phyloP scores from a whole-genome alignment of 2,888 invertebrate genomes.

The Cosmorhoe ocellata region DNA sequence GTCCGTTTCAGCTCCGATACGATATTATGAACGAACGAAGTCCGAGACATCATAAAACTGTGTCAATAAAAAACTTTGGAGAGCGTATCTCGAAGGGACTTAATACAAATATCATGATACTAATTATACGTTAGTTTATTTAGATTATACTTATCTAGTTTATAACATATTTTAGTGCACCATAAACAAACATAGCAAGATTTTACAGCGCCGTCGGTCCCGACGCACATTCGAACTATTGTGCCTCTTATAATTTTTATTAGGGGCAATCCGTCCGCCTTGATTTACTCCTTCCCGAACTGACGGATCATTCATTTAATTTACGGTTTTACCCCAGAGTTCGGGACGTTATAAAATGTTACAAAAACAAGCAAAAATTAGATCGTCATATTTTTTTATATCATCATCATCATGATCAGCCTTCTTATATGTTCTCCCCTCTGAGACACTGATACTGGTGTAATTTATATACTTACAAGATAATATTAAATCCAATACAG shows the following conservation, averaged over 20 bases:
- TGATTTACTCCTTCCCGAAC: constrained; percentile 82
- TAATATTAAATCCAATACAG: no score
- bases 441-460: no score
- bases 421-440: no score
- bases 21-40: constrained; percentile 24
- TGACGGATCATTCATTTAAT: constrained; percentile 81
- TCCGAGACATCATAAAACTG: constrained; percentile 49
- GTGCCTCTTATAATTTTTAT: constrained; percentile 83
- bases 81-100: constrained; percentile 45
- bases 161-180: constrained; percentile 82
- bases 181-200: constrained; percentile 81
- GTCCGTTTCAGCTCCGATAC: constrained; percentile 12
- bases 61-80: constrained; percentile 50
- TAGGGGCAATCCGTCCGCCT: constrained; percentile 81
- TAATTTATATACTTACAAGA: no score
- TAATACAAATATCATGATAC: constrained; percentile 69
- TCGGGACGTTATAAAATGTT: constrained; percentile 72
- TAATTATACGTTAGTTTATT: constrained; percentile 79
- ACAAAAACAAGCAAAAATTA: constrained; percentile 79
- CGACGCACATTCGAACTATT: constrained; percentile 77
- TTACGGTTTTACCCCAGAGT: constrained; percentile 77
- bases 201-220: constrained; percentile 78
- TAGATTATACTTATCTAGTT: constrained; percentile 81
- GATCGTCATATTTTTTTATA: constrained; percentile 47
- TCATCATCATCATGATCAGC: background rate